These are phyloP conservation scores for Bombus ignitus DNA, from an alignment of 1,140 invertebrate species.

Conservation along the genomic window DNA sequence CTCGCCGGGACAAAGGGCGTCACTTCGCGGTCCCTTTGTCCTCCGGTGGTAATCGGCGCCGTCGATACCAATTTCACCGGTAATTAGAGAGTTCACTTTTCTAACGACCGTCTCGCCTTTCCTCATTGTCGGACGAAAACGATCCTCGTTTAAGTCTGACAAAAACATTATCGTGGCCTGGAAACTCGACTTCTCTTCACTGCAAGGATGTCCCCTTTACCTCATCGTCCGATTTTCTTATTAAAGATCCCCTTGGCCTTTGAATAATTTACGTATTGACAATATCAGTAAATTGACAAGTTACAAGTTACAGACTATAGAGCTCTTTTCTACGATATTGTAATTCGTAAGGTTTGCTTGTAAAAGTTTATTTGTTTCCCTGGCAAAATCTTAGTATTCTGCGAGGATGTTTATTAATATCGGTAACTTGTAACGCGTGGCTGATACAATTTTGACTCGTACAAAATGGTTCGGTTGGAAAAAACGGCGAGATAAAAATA, in stretches of 20 bases:
- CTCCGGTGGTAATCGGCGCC: conserved; percentile 53
- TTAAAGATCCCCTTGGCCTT: too few species aligned
- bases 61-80: conserved; percentile 61
- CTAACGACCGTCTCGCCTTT: conserved; percentile 30
- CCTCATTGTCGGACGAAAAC: neutral
- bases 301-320: too few species aligned
- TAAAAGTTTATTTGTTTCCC: too few species aligned
- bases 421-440: neutral
- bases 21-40: conserved; percentile 61
- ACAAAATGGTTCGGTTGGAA: neutral
- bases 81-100: conserved; percentile 59
- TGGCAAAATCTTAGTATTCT: too few species aligned
- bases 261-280: too few species aligned
- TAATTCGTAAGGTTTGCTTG: too few species aligned
- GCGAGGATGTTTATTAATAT: too few species aligned
- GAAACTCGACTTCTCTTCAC: neutral
- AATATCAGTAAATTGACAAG: too few species aligned
- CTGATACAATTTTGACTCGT: neutral
- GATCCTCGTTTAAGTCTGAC: conserved; percentile 23
- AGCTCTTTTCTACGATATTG: too few species aligned
- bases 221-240: neutral
- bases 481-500: neutral
- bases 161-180: conserved; percentile 2
- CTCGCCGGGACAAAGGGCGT: conserved; percentile 51
- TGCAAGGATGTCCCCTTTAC: too few species aligned